Base-by-base conservation (phyloP, 1,140 invertebrate genomes). In the Caerostris darwini region DNA sequence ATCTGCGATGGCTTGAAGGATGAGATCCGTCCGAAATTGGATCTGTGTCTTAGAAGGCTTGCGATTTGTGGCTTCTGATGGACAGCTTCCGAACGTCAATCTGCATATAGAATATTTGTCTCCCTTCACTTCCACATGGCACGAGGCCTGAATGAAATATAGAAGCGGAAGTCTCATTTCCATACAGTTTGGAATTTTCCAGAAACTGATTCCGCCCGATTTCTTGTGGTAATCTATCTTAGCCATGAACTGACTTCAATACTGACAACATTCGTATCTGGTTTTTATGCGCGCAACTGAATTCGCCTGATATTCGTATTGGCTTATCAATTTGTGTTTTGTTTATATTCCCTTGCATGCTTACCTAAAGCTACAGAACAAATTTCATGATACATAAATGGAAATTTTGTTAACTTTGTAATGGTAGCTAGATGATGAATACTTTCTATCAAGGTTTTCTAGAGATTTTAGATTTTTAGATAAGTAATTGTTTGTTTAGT, bases 61-160 rank as follows among this genome's bases (percentile, higher is more conserved):
- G 92, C 92, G 92, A 93, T 93, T 93, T 93, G 92, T 93, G 92
- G 92, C 92, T 93, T 86, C 92, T 94, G 92, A 94, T 87, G 92
- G 92, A 94, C 92, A 94, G 92, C 67, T 93, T 64, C 69, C 71
- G 92, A 94, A 94, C 86, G 92, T 94, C 92, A 94, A 94, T 94
- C 92, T 94, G 92, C 92, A 94, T 94, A 94, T 94, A 94, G 92
- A 94, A 94, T 94, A 94, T 94, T 94, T 94, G 92, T 94, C 92
- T 94, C 92, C 83, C 92, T 93, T 71, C 83, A 86, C 81, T 67
- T 64, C 81, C 8, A 5, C 69, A 59, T 81, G 69, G 69, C 19
- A 90, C 71, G 58, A 57, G 71, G n/a, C 58, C 64, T 19, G n/a
- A 92, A 87, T 93, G 82, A 87, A 93, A 93, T 93, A 93, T 93